Evolutionary conservation across 1,140 invertebrate species (phyloP).

Genomic region (Aphelenchoides fujianensis): DNA sequence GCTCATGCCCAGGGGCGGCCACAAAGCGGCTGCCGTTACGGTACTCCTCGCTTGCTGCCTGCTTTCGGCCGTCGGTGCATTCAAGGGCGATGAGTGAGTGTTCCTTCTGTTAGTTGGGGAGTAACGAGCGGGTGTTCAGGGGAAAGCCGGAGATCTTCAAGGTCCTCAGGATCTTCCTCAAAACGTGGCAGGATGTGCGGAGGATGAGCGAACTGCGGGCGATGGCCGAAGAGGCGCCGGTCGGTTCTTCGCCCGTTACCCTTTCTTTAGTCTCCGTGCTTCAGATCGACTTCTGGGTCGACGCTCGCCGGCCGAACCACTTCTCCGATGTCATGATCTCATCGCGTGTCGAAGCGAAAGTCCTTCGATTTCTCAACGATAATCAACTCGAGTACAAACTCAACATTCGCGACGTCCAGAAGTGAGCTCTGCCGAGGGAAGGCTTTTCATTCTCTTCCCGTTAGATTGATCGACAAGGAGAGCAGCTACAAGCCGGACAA

Average conservation of each 20-base stretch:
- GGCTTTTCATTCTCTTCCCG: constrained; percentile 21
- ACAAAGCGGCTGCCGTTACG: too few relatives aligned
- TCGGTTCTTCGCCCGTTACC: too few relatives aligned
- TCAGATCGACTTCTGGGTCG: constrained; percentile 58
- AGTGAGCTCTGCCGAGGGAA: constrained; percentile 34
- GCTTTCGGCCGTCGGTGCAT: too few relatives aligned
- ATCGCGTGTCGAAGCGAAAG: constrained; percentile 11
- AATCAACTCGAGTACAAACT: constrained; percentile 44
- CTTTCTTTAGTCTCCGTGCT: not conserved
- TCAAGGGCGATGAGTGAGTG: too few relatives aligned
- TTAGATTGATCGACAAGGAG: constrained; percentile 42
- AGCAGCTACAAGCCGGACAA: not conserved
- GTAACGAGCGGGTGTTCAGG: not conserved
- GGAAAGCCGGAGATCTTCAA: constrained; percentile 26
- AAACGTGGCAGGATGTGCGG: constrained; percentile 39
- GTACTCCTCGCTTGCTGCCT: too few relatives aligned
- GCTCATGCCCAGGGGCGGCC: too few relatives aligned
- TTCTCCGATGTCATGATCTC: constrained; percentile 58
- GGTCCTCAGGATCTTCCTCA: constrained; percentile 41
- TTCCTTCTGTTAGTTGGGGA: too few relatives aligned
- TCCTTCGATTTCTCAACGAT: constrained; percentile 35
- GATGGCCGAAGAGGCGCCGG: constrained; percentile 30
- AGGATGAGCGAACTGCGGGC: constrained; percentile 26
- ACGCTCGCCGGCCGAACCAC: constrained; percentile 42
- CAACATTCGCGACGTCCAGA: constrained; percentile 57